Base-by-base conservation (phyloP, 1,140 invertebrate species). In the Bombus sylvicola region DNA sequence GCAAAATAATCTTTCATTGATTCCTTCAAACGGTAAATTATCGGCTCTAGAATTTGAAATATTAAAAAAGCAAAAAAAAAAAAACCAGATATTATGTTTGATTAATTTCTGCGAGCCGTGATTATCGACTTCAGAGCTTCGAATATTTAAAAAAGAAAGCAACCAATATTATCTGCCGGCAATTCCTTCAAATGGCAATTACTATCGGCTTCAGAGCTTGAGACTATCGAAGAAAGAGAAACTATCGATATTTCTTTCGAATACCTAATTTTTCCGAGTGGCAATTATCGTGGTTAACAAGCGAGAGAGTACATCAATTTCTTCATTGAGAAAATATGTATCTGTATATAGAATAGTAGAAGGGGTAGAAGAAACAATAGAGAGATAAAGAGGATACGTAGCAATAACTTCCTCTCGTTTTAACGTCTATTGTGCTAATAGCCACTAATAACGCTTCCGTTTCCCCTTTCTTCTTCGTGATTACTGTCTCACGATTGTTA, bases 401-500 rank as follows among this genome's bases (percentile, higher is more conserved):
- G 5, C 18, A 57, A 4, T 57, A 22, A 74, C 62, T 57, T 64
- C 43, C 37, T 85, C 79, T 77, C 81, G 66, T 31, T 86, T 81
- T 9, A 69, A 79, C 64, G 64, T 39, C 41, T 62, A 77, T 78
- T 69, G 69, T 68, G 62, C 84, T 79, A 90, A 90, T 88, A 72
- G 85, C 62, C 71, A 31, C 66, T 81, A 68, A 86, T 73, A 78
- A 83, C 57, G 39, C 68, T 71, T 66, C 81, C 66, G 83, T 43
- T 79, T 76, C 76, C 69, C 62, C 77, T 77, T 83, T 74, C 73
- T n/a, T 34, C 57, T 34, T 22, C 72, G 22, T 43, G 57, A 85
- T 81, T 81, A 41, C 62, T 34, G 43, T 83, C 83, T 43, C 84
- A 77, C 79, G 59, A 86, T 83, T 74, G 57, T 80, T 82, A 62